Base-by-base conservation (phyloP, 2,888 invertebrate genomes). In the Drosophila greeni region DNA sequence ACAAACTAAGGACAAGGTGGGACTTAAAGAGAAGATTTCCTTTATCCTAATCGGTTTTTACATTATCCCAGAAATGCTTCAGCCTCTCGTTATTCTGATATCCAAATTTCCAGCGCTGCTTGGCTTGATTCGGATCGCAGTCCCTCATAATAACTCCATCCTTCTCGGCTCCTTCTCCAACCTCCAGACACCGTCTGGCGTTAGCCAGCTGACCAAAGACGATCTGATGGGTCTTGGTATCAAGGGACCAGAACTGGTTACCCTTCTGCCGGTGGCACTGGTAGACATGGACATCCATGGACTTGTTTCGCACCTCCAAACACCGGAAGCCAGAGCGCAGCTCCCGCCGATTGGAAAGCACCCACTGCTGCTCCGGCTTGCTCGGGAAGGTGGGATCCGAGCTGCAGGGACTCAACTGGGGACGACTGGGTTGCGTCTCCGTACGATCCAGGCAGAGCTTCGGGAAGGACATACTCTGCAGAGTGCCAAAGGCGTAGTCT, bases 221-320 rank as follows among this genome's bases (percentile, higher is more conserved):
- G 5, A 87, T 29, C 66, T 84, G 80, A n/a, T 80, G 73, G 5
- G 75, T 89, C 76, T 93, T 94, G 69, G 90, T 82, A 73, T 94
- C 91, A 85, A 95, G 97, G 76, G 92, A 92, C 95, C 97, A 98
- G 73, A 95, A 91, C 88, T 98, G 98, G 90, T 98, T 98, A 1
- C 97, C 98, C 64, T 94, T 93, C 85, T 94, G 94, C 1, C 96
- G 94, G 86, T 98, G 98, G 77, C 98, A 98, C n/a, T 92, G 91
- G 90, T 94, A 98, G 42, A 98, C 88, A 14, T 92, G 90, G 3
- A 98, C 90, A 0, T 95, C 93, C 0, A 95, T 93, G 75, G 91
- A 90, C 0, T 71, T 92, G 91, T 0, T 91, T 6, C 74, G 93
- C 3, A 96, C 93, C 86, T 98, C 98, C 90, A 97, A 93, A 87